Conservation (phyloP, 1,140 invertebrate species). For the Helicorthomorpha holstii region DNA sequence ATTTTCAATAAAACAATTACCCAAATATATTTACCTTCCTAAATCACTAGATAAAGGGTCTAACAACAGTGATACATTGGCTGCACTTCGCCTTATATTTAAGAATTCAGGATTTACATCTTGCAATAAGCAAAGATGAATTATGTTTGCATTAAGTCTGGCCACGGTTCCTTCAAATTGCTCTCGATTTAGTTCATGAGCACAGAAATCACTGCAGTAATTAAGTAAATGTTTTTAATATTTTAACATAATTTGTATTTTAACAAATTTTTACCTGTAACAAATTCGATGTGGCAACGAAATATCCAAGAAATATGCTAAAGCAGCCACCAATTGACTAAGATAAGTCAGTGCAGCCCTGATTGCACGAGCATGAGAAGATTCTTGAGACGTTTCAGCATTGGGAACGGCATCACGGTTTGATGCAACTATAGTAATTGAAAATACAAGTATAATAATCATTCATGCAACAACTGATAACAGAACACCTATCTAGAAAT, state of each 20-base stretch:
- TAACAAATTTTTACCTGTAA: slow-evolving; percentile 38
- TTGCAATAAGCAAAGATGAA: slow-evolving; percentile 64
- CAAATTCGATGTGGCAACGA: slow-evolving; percentile 52
- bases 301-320: slow-evolving; percentile 58
- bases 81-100: slow-evolving; percentile 47
- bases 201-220: slow-evolving; percentile 52
- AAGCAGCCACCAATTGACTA: slow-evolving; percentile 57
- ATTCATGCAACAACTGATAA: background rate
- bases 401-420: slow-evolving; percentile 43
- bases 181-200: slow-evolving; percentile 44
- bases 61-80: slow-evolving; percentile 52
- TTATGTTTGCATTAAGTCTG: slow-evolving; percentile 58
- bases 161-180: slow-evolving; percentile 56
- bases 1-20: too few relatives aligned
- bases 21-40: slow-evolving; percentile 47
- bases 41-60: slow-evolving; percentile 44
- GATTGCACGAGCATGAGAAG: slow-evolving; percentile 46
- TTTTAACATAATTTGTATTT: background rate
- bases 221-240: background rate
- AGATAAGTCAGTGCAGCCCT: slow-evolving; percentile 60
- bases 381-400: slow-evolving; percentile 10
- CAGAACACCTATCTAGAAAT: background rate
- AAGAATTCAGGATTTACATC: slow-evolving; percentile 43
- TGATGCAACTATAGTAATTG: slow-evolving; percentile 36
- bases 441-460: background rate